Conservation (phyloP, 2,797 vertebrate species). For the Pelochelys cantorii region DNA sequence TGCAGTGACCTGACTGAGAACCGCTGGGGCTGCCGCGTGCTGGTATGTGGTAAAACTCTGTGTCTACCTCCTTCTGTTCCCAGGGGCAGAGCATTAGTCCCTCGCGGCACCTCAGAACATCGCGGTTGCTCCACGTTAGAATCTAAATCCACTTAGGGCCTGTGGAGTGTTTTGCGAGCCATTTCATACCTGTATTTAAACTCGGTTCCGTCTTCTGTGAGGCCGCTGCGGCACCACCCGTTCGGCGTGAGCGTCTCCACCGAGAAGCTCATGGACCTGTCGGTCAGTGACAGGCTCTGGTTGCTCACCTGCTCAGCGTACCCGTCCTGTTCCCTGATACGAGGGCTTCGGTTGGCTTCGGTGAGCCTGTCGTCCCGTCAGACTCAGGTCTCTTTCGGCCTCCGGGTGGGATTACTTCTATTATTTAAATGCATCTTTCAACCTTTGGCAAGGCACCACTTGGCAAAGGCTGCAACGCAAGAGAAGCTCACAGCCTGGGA, state of each 20-base stretch:
- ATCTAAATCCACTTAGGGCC: neutral
- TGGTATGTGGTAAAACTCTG: rapidly evolving
- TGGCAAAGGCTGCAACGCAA: too few species aligned
- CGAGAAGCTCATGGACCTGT: neutral
- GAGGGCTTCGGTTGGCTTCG: neutral
- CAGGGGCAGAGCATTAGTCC: neutral
- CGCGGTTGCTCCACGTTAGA: neutral
- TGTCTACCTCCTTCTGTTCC: rapidly evolving
- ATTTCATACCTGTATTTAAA: neutral
- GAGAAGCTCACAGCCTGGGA: neutral
- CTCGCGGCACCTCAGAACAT: neutral
- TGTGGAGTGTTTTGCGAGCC: neutral
- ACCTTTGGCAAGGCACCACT: neutral
- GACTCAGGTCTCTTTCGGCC: neutral
- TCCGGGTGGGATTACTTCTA: neutral
- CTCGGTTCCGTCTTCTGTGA: neutral
- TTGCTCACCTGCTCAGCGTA: neutral
- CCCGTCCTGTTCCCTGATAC: neutral
- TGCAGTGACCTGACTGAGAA: rapidly evolving
- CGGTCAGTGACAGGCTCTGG: neutral
- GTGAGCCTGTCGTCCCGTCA: neutral
- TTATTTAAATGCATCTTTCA: neutral
- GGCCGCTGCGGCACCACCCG: neutral
- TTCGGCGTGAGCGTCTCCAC: neutral
- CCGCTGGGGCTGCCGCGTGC: neutral